Conservation (phyloP, 2,113 vertebrate genomes). For the Phalacrocorax carbo region DNA sequence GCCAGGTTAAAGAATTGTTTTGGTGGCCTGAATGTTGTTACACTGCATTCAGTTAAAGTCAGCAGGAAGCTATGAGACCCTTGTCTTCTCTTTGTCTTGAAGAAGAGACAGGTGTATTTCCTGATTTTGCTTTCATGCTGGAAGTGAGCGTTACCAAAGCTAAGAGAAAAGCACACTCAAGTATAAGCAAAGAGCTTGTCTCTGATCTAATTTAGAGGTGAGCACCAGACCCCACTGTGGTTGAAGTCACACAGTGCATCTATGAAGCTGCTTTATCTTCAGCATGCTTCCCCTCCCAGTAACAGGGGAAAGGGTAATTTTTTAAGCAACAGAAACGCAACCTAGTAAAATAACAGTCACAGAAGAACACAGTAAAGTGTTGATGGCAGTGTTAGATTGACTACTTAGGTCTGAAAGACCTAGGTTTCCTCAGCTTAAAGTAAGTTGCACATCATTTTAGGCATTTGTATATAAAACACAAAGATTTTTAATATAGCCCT, state of each 20-base stretch:
- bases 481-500: background rate
- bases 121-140: background rate
- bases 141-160: background rate
- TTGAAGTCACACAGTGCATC: background rate
- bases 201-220: background rate
- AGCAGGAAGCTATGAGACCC: background rate
- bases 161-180: background rate
- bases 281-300: background rate
- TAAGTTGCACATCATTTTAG: background rate
- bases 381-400: background rate
- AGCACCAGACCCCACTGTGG: background rate
- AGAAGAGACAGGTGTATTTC: background rate
- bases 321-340: background rate
- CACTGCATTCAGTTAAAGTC: background rate
- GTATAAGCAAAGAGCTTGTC: background rate
- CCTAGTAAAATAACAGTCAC: background rate
- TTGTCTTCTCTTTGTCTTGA: background rate
- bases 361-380: background rate
- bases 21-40: background rate
- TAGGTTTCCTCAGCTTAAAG: background rate
- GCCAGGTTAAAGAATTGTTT: background rate
- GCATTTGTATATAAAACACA: accelerated
- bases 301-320: background rate
- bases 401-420: background rate
- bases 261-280: background rate